A percentile compares a stretch with the other conserved stretches of the same genome.
These are phyloP conservation scores for Lepidochitona cinerea DNA, from an alignment of 2,888 invertebrate species.

Conservation along the genomic window DNA sequence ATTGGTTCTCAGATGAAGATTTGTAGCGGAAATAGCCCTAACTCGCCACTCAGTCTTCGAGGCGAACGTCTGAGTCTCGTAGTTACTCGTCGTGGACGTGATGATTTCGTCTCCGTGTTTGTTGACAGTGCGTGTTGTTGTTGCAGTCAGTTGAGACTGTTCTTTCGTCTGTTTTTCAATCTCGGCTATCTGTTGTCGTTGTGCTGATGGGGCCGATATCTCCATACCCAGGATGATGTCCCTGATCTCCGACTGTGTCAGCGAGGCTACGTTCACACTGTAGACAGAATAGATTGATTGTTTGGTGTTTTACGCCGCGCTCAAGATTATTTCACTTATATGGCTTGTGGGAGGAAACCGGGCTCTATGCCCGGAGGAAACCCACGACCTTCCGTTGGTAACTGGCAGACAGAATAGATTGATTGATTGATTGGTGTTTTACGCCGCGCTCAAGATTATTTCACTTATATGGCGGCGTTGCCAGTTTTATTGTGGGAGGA, in stretches of 20 bases:
- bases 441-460: too few relatives aligned
- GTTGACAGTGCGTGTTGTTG: slow-evolving; percentile 98
- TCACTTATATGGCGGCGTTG: too few relatives aligned
- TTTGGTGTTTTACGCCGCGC: not conserved
- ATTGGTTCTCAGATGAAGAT: slow-evolving; percentile 96
- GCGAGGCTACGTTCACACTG: slow-evolving; percentile 96
- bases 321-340: too few relatives aligned
- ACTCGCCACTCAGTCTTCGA: slow-evolving; percentile 99
- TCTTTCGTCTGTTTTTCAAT: slow-evolving; percentile 99
- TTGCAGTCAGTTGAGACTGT: slow-evolving; percentile 95
- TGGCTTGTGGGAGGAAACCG: too few relatives aligned
- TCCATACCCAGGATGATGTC: slow-evolving; percentile 99
- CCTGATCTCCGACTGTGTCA: slow-evolving; percentile 99
- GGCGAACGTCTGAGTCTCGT: slow-evolving; percentile 96
- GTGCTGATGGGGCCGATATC: slow-evolving; percentile 98
- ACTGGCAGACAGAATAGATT: too few relatives aligned
- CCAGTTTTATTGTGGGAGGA: too few relatives aligned
- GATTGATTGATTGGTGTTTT: too few relatives aligned
- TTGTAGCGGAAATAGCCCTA: slow-evolving; percentile 97
- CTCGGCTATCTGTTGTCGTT: slow-evolving; percentile 99
- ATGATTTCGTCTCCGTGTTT: slow-evolving; percentile 99
- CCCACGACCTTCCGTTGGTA: too few relatives aligned
- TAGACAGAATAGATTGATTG: slow-evolving; percentile 25
- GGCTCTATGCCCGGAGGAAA: too few relatives aligned
- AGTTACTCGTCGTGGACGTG: slow-evolving; percentile 98